Evolutionary conservation across 2,113 vertebrate genomes (phyloP).

Genomic region (Cheirogaleus medius): DNA sequence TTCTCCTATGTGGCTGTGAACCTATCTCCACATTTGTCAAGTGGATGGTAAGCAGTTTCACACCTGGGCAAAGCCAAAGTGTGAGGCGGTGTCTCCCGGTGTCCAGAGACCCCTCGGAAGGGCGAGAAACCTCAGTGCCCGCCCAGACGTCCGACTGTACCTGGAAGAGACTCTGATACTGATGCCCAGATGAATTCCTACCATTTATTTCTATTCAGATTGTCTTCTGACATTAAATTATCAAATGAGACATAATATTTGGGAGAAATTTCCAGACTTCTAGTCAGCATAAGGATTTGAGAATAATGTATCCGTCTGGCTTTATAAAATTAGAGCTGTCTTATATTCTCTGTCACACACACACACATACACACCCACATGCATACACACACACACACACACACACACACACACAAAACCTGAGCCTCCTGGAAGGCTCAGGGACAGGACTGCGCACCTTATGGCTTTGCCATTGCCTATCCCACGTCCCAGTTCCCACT

Average conservation of each 20-base stretch:
- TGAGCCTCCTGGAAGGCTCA: not conserved
- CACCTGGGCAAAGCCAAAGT: not conserved
- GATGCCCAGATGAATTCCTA: not conserved
- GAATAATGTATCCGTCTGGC: not conserved
- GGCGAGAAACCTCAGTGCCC: not conserved
- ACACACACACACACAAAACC: not conserved
- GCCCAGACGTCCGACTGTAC: not conserved
- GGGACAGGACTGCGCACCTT: not conserved
- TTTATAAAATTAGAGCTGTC: not conserved
- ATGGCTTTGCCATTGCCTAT: not conserved
- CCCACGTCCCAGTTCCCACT: not conserved
- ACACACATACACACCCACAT: not conserved
- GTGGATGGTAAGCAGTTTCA: not conserved
- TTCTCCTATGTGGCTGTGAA: not conserved
- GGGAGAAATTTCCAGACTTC: not conserved
- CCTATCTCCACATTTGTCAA: not conserved
- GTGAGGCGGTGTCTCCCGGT: not conserved
- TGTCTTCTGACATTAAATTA: not conserved
- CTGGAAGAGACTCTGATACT: not conserved
- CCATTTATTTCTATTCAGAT: not conserved
- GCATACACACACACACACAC: not conserved
- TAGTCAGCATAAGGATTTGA: not conserved
- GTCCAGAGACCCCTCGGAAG: not conserved
- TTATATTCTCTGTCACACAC: not conserved
- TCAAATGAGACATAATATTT: not conserved